Conservation (phyloP, 2,888 invertebrate genomes). For the Leptopilina syphax region DNA sequence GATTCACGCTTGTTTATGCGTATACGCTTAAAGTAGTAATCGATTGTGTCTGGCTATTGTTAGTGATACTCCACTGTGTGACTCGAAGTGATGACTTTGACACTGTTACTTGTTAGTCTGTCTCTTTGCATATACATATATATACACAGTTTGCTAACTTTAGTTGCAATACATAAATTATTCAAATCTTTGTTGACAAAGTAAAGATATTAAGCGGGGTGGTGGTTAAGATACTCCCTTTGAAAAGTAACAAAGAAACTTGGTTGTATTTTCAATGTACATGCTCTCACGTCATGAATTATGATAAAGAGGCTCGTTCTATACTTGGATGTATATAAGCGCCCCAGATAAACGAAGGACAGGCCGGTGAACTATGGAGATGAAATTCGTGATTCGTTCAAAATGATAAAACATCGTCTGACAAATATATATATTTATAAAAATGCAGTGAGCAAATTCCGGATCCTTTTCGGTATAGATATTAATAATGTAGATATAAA, state of each 20-base stretch:
- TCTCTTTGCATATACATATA: not conserved
- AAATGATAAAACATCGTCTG: slow-evolving; percentile 14
- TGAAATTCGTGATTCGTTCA: slow-evolving; percentile 35
- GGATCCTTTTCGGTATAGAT: too few species aligned
- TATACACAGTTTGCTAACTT: not conserved
- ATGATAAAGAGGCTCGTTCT: slow-evolving; percentile 68
- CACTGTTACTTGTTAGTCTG: slow-evolving; percentile 22
- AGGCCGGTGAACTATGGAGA: slow-evolving; percentile 67
- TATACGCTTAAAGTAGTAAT: not conserved
- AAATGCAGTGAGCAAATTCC: too few species aligned
- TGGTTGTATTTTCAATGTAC: slow-evolving; percentile 56
- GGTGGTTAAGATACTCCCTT: not conserved
- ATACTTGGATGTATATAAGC: slow-evolving; percentile 62
- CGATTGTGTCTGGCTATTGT: slow-evolving; percentile 8
- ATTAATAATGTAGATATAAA: too few species aligned
- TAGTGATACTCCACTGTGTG: not conserved
- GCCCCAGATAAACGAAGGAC: slow-evolving; percentile 69
- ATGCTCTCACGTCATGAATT: slow-evolving; percentile 65
- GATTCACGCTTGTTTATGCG: not conserved
- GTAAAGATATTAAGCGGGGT: slow-evolving; percentile 9
- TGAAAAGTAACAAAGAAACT: slow-evolving; percentile 24
- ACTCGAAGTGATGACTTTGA: slow-evolving; percentile 4
- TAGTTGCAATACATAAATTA: slow-evolving; percentile 28
- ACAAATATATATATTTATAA: not conserved
- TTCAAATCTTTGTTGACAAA: slow-evolving; percentile 29